Evolutionary conservation across 2,888 invertebrate genomes (phyloP).

Genomic region (Agrenia bidenticulata): DNA sequence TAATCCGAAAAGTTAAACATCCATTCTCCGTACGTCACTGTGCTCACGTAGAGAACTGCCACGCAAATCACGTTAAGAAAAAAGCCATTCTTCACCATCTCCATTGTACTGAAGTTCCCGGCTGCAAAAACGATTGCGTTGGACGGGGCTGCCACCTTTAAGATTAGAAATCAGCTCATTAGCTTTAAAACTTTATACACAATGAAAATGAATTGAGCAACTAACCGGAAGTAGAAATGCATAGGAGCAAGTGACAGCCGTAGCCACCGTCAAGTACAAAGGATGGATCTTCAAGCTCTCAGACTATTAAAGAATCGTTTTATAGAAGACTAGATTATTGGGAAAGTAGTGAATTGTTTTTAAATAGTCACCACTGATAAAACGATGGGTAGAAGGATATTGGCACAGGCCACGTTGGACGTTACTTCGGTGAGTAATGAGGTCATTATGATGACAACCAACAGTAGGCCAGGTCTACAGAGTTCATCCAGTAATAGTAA

Average conservation of each 20-base stretch:
- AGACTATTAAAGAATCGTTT: conserved; percentile 61
- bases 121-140: conserved; percentile 86
- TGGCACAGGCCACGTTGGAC: conserved; percentile 31
- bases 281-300: conserved; percentile 75
- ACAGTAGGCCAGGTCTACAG: conserved; percentile 16
- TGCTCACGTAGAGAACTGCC: conserved; percentile 39
- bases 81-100: conserved; percentile 48
- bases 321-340: background rate
- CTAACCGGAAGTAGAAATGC: conserved; percentile 63
- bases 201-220: background rate
- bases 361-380: conserved; percentile 30
- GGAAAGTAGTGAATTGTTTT: too few species aligned
- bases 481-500: conserved; percentile 13
- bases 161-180: conserved; percentile 59
- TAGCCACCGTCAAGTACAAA: conserved; percentile 84
- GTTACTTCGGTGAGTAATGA: conserved; percentile 37
- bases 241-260: conserved; percentile 83
- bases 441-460: conserved; percentile 32
- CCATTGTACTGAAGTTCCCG: conserved; percentile 59
- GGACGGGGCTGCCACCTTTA: conserved; percentile 94
- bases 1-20: conserved; percentile 44
- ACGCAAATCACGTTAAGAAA: conserved; percentile 48
- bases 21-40: conserved; percentile 42
- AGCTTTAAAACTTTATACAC: conserved; percentile 5
- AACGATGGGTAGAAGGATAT: conserved; percentile 27